Evolutionary conservation across 1,140 invertebrate species (phyloP), one percentile per base, ranked within the genome.

Genomic region (Scylla paramamosain): DNA sequence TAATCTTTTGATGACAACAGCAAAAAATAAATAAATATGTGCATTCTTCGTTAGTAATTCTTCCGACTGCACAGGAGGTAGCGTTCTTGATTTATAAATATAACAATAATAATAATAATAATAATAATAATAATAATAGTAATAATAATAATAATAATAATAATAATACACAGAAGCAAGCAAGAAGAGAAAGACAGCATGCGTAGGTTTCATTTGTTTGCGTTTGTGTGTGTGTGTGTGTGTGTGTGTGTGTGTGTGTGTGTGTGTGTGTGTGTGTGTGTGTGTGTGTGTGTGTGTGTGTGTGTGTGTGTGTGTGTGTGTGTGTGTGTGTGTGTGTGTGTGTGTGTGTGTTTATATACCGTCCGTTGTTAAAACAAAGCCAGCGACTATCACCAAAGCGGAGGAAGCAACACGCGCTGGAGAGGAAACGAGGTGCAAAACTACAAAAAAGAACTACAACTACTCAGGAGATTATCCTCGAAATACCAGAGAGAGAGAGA

Each of bases 151-250:
- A 39, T 39, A 39, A 39, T 39, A 39, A 39, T 39, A 39, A 39
- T 39, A 39, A 39, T 39, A 39, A 39, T 39, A 6, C 6, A 39
- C 39, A 39, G 39, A 39, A 39, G 39, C 39, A 39, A 39, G 39
- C 39, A 39, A 39, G 39, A 39, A 39, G 39, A 39, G 39, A 39
- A 39, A 39, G n/a, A 39, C 39, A 39, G 39, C 39, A 39, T 32
- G 59, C 1, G 52, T 28, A 7, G 77, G 48, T 39, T 16, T 83
- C 39, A 20, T 92, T n/a, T 83, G 7, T 92, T 20, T 92, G 31
- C n/a, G 46, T 92, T 14, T 92, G 31, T 92, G 25, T 92, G 31
- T 92, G 39, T 92, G 31, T 82, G 20, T 82, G 32, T 86, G 32
- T 86, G 32, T n/a, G 32, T 86, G 32, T 86, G 32, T 86, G 32